Evolutionary conservation across 2,113 vertebrate genomes (phyloP), one percentile per base, ranked within the genome.

Genomic region (Neopipo cinnamomea): DNA sequence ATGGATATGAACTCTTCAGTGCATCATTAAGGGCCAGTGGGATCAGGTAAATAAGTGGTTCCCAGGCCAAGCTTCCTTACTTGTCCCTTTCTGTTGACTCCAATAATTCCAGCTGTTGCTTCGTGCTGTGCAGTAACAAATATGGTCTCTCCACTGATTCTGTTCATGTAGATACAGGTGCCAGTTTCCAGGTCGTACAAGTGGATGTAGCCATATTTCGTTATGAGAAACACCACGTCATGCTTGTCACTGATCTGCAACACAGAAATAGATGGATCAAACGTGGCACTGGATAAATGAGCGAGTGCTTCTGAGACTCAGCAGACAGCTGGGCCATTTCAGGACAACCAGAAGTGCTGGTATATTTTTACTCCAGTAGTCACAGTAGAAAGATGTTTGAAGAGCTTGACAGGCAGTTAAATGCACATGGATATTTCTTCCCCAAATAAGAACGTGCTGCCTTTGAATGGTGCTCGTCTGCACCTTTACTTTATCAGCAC

Each of bases 141-240:
- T 97, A 99, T 99, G 73, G 99, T 99, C 97, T 99, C 99, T 37
- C 99, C 99, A 72, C 99, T 99, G 96, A 99, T 99, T 93, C 99
- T 98, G 97, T 99, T 99, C 99, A 99, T 99, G 97, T 99, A 99
- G 97, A 99, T 99, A 87, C 99, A 99, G 94, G 99, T 99, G 68
- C 99, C 99, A 6, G 99, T 99, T 97, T 99, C 99, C 96, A 99
- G 97, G 95, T 99, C 99, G 80, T 99, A 99, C 73, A 99, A 97
- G 88, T 99, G 99, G 96, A 99, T 99, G 94, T 99, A 99, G 67
- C 99, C 99, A 66, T 99, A 99, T 91, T 99, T 99, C 21, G 99
- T 99, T 90, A 99, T 99, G 71, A 99, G 98, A 95, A 99, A 99
- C 56, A 99, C 99, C 28, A 99, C 99, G 85, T 99, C 98, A 2